These are phyloP conservation scores for Cremastinae sp. DNA, from an alignment of 2,888 invertebrate species.

Conservation along the genomic window DNA sequence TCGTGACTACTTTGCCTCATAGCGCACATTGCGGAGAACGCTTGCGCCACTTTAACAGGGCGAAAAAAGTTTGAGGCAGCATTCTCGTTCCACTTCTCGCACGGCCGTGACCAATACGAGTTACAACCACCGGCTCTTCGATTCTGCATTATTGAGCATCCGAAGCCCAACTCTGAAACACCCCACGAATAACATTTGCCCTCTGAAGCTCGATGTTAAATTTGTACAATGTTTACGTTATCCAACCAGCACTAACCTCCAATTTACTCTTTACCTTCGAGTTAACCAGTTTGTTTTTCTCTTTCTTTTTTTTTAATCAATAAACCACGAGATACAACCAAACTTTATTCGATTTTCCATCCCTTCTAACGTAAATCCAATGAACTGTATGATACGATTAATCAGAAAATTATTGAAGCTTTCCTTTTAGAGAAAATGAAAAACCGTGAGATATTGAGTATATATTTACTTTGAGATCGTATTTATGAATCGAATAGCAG, in stretches of 20 bases:
- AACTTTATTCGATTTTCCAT: no score
- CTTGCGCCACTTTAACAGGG: conserved; percentile 32
- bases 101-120: conserved; percentile 51
- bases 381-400: background rate
- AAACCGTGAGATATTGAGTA: no score
- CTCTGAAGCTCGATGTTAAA: background rate
- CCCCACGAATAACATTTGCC: conserved; percentile 21
- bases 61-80: conserved; percentile 25
- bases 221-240: conserved; percentile 1
- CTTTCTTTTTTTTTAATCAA: no score
- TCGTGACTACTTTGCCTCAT: conserved; percentile 24
- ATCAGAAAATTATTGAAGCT: no score
- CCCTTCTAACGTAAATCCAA: background rate
- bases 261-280: conserved; percentile 2
- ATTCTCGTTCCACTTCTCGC: conserved; percentile 24
- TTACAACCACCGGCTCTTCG: conserved; percentile 47
- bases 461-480: no score
- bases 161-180: conserved; percentile 16
- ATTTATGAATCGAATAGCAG: no score
- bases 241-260: conserved; percentile 1
- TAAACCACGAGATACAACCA: no score
- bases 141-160: conserved; percentile 52
- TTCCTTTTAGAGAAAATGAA: no score
- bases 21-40: conserved; percentile 19
- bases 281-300: background rate